Base-by-base conservation (phyloP, 2,113 vertebrate genomes). In the Gallinago paraguaiae region DNA sequence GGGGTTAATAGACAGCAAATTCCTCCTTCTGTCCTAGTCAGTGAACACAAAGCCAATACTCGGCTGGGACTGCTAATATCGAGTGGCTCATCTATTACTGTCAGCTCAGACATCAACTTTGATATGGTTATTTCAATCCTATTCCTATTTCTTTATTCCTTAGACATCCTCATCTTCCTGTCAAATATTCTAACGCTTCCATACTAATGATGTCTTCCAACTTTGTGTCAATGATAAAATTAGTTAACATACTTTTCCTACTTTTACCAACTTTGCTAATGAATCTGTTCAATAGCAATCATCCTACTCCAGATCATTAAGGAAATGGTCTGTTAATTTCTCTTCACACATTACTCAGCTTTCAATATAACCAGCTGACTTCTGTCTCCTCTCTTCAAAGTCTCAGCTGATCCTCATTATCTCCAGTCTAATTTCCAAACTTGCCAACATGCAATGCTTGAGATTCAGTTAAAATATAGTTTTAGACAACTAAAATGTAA, bases 211-310 rank as follows among this genome's bases (percentile, higher is more conserved):
- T 63, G 54, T 83, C n/a, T 86, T 90, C 35, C 41, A 88, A 51
- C 23, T 84, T 70, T 13, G 17, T 90, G 68, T 81, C 78, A 86
- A 24, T 43, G 17, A 31, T n/a, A 92, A 86, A 77, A 93, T 86
- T 51, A 77, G 68, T 77, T 74, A 92, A 74, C 1, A 3, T 33
- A 67, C 45, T 77, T 94, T 86, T 90, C 69, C 24, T 72, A 12
- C 68, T 88, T 87, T 63, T 77, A 72, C 1, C 12, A 86, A 53
- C 48, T 95, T 86, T 67, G 35, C 31, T 92, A 92, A 94, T 57
- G 53, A 94, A 72, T 88, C 82, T 88, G 39, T 87, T 96, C 82
- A 90, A 82, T 65, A 88, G 53, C 17, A 50, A 92, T 94, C 82
- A 80, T 57, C 54, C 75, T 88, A 60, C 41, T 90, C 24, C 24